A percentile compares a stretch with the other conserved stretches of the same genome.
Evolutionary conservation across 2,797 vertebrate genomes (phyloP).

Genomic region (Garrulus glandarius): DNA sequence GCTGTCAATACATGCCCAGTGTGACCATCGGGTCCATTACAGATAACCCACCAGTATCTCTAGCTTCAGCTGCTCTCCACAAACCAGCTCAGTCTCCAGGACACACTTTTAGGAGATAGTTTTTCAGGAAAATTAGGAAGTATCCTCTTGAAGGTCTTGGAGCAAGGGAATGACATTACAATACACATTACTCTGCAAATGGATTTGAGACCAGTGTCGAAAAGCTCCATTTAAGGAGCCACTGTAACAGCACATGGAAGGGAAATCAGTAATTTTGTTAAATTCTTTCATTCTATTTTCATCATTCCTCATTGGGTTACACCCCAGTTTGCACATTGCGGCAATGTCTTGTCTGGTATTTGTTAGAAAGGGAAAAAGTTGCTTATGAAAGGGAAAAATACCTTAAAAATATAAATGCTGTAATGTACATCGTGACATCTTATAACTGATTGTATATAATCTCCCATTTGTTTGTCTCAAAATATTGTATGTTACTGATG

Average conservation of each 20-base stretch:
- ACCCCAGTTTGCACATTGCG: accelerated
- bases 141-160: neutral
- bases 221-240: neutral
- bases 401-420: neutral
- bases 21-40: neutral
- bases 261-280: neutral
- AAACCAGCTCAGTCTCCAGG: neutral
- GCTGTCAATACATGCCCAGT: neutral
- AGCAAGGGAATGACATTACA: neutral
- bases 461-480: neutral
- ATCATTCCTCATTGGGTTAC: neutral
- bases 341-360: neutral
- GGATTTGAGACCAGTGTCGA: neutral
- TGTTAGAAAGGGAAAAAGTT: neutral
- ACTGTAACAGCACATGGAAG: neutral
- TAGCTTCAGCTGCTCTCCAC: neutral
- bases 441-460: neutral
- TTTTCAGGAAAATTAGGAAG: neutral
- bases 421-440: neutral
- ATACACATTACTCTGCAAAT: neutral
- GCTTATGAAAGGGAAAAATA: neutral
- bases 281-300: neutral
- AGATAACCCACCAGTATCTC: neutral
- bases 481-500: neutral
- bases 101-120: neutral